phyloP scores from a whole-genome alignment of 2,113 vertebrate species.

The Pyxicephalus adspersus region DNA sequence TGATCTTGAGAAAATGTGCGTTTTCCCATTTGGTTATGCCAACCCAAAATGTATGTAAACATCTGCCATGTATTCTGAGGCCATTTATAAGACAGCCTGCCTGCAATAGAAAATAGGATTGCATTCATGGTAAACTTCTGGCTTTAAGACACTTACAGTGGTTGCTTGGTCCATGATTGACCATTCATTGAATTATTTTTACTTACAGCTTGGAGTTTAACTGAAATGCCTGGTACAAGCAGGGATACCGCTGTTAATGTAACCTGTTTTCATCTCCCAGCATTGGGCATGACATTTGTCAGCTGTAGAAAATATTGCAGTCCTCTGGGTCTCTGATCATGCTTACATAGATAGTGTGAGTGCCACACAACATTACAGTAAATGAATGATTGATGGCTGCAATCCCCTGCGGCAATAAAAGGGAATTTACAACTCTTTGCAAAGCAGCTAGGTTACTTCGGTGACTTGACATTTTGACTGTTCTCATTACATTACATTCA shows the following conservation, averaged over 20 bases:
- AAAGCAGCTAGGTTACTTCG: slow-evolving; percentile 9
- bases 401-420: slow-evolving; percentile 38
- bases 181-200: too few species aligned
- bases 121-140: too few species aligned
- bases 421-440: slow-evolving; percentile 12
- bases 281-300: slow-evolving; percentile 19
- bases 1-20: too few species aligned
- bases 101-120: too few species aligned
- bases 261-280: background rate
- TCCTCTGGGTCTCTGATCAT: slow-evolving; percentile 30
- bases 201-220: too few species aligned
- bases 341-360: slow-evolving; percentile 6
- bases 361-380: slow-evolving; percentile 22
- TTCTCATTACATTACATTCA: slow-evolving; percentile 45
- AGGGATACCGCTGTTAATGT: background rate
- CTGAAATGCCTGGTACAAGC: background rate
- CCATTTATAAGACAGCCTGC: too few species aligned
- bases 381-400: slow-evolving; percentile 34
- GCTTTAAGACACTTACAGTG: too few species aligned
- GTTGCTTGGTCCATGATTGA: too few species aligned
- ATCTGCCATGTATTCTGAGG: too few species aligned
- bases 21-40: too few species aligned
- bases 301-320: slow-evolving; percentile 8
- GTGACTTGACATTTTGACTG: slow-evolving; percentile 42
- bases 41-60: too few species aligned